Evolutionary conservation across 2,797 vertebrate genomes (phyloP).

Genomic region (Diglossa cyanea): DNA sequence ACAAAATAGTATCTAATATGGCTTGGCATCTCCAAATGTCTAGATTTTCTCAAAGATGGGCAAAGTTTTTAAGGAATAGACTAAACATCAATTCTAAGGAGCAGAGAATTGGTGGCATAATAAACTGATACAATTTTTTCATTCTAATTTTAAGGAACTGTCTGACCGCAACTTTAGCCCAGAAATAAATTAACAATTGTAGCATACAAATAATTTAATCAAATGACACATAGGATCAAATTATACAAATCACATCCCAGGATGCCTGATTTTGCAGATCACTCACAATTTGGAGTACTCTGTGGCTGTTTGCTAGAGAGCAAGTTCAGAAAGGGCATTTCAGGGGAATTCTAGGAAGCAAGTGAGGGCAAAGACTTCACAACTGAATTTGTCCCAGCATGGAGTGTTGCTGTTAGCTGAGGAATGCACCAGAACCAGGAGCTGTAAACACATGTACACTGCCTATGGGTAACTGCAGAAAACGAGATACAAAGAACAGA

Average conservation of each 20-base stretch:
- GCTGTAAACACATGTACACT: not conserved
- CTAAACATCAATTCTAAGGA: not conserved
- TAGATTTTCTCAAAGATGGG: not conserved
- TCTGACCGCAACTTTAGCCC: not conserved
- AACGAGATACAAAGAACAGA: rapidly evolving
- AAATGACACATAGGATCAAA: not conserved
- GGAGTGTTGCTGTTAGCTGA: not conserved
- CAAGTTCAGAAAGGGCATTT: not conserved
- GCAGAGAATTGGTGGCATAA: not conserved
- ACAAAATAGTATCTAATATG: not conserved
- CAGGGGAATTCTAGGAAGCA: not conserved
- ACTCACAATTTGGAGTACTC: not conserved
- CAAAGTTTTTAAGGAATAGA: not conserved
- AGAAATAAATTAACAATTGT: not conserved
- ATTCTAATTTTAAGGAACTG: not conserved
- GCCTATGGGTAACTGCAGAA: not conserved
- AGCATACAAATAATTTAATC: not conserved
- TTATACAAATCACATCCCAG: not conserved
- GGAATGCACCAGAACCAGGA: not conserved
- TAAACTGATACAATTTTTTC: not conserved
- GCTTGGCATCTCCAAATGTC: not conserved
- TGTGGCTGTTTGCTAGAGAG: not conserved
- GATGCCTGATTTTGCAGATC: not conserved
- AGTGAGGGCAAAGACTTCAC: not conserved
- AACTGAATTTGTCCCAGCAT: not conserved